Evolutionary conservation across 35 echinoderm and acorn worm species (phyloP), one percentile per base, ranked within the genome.

Genomic region (Lytechinus pictus): DNA sequence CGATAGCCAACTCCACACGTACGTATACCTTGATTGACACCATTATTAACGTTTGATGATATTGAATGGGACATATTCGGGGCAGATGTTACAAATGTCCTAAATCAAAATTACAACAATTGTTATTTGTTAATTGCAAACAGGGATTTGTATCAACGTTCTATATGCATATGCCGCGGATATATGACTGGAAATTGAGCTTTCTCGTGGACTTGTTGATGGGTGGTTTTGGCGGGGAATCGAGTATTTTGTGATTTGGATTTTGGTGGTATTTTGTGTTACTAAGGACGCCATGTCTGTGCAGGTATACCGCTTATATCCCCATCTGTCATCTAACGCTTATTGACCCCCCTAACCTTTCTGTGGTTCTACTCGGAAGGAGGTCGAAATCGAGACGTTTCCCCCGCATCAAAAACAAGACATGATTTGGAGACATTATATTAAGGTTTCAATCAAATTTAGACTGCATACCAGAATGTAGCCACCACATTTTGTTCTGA

Each of bases 321-420:
- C 66, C 21, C 66, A 79, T 79, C 66, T 79, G 66, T 79, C 66
- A 79, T 79, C 66, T 16, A 79, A 79, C 66, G 66, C 66, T 79
- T 79, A 79, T 79, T 79, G 66, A 79, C 66, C 66, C 21, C 21
- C 21, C 66, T 79, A 79, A 79, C 66, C 66, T 79, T 79, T 79
- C 66, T 14, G 66, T 79, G 6, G 66, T 79, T 79, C 66, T 79
- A 79, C 66, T 79, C 66, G 66, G 66, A 79, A 79, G 66, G 66
- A 79, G 66, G 66, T 79, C 66, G 66, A 79, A 79, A 79, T 79
- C 66, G 66, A 79, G 66, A 79, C 66, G 66, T 79, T 79, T 44
- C 33, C 66, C n/a, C n/a, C 21, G 19, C 19, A 79, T 79, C 21
- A 24, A 79, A 16, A 24, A 79, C 66, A 79, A 79, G 14, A n/a